A percentile compares a stretch with the other conserved stretches of the same genome.
These are phyloP conservation scores for Acrossocheilus fasciatus DNA, from an alignment of 2,797 vertebrate species.

Conservation along the genomic window DNA sequence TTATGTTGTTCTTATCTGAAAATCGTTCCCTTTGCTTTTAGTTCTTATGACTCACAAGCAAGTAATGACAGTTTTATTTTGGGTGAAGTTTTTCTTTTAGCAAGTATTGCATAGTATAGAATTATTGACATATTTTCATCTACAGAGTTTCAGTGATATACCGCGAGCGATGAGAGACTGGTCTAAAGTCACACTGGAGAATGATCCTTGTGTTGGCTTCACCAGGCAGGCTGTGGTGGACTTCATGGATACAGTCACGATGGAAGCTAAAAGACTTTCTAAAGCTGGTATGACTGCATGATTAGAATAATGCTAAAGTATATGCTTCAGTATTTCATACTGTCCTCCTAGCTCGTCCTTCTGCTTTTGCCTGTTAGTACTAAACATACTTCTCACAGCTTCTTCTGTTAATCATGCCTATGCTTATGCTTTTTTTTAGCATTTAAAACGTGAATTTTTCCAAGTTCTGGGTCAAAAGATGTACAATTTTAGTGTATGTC, in stretches of 20 bases:
- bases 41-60: too few relatives aligned
- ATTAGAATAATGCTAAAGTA: background rate
- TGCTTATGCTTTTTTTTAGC: background rate
- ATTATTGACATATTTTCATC: background rate
- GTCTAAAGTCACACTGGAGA: conserved; percentile 76
- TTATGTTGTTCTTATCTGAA: background rate
- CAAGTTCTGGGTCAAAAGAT: background rate
- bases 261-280: conserved; percentile 76
- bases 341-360: background rate
- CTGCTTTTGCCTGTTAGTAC: background rate
- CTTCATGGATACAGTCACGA: conserved; percentile 72
- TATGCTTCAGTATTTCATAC: background rate
- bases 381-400: background rate
- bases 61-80: background rate
- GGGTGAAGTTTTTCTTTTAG: background rate
- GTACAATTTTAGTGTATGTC: background rate
- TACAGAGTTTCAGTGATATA: conserved; percentile 56
- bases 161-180: conserved; percentile 76
- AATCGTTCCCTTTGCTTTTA: too few relatives aligned
- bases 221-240: conserved; percentile 75
- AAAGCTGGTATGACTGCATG: conserved; percentile 72
- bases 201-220: conserved; percentile 78
- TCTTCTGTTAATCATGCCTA: background rate
- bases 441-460: background rate
- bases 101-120: too few relatives aligned